phyloP scores from a whole-genome alignment of 2,113 vertebrate species.

The Forbesichthys agassizii region DNA sequence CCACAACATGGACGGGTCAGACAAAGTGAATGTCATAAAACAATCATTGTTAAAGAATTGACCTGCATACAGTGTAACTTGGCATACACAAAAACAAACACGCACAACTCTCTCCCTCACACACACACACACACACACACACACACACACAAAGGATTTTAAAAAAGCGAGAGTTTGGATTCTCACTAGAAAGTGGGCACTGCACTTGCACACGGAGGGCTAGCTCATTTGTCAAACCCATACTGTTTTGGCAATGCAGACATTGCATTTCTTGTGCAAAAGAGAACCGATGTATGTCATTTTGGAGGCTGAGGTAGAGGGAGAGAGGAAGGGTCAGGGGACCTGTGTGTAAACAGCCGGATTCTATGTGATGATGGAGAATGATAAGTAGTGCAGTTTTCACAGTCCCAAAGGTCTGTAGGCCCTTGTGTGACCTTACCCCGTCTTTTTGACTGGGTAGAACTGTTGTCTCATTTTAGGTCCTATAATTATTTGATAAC shows the following conservation, averaged over 20 bases:
- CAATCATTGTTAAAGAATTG: slow-evolving; percentile 72
- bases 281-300: slow-evolving; percentile 63
- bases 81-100: slow-evolving; percentile 53
- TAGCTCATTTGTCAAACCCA: slow-evolving; percentile 54
- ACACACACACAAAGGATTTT: slow-evolving; percentile 19
- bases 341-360: slow-evolving; percentile 57
- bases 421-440: slow-evolving; percentile 59
- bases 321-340: slow-evolving; percentile 49
- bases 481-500: slow-evolving; percentile 60
- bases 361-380: slow-evolving; percentile 57
- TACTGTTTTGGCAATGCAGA: slow-evolving; percentile 67
- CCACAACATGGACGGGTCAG: slow-evolving; percentile 50
- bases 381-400: slow-evolving; percentile 66
- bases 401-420: slow-evolving; percentile 39
- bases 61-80: slow-evolving; percentile 75
- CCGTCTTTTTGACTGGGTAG: slow-evolving; percentile 50
- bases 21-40: slow-evolving; percentile 74
- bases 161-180: slow-evolving; percentile 51
- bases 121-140: slow-evolving; percentile 21
- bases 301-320: slow-evolving; percentile 72
- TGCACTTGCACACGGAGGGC: slow-evolving; percentile 58
- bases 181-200: slow-evolving; percentile 56
- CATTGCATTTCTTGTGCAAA: slow-evolving; percentile 72
- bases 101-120: slow-evolving; percentile 39
- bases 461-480: slow-evolving; percentile 63